Percentiles rank a stretch among this genome's conserved stretches.
phyloP scores from a whole-genome alignment of 2,888 invertebrate species.

The Tachina grossa region DNA sequence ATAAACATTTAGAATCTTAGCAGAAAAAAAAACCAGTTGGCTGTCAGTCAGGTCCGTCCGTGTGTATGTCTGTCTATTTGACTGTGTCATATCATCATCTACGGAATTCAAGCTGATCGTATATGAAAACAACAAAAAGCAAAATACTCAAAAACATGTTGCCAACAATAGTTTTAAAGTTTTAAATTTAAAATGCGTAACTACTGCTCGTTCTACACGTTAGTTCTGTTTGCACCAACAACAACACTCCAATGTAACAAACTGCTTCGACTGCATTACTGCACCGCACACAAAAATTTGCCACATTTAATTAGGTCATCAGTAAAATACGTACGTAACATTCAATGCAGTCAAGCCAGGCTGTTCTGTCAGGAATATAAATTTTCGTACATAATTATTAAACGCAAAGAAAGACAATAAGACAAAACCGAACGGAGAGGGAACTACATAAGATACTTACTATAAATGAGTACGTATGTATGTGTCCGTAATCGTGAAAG shows the following conservation, averaged over 20 bases:
- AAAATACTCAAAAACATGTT: slow-evolving; percentile 35
- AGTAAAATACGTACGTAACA: slow-evolving; percentile 26
- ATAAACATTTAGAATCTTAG: slow-evolving; percentile 9
- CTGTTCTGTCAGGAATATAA: slow-evolving; percentile 59
- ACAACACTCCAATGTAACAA: slow-evolving; percentile 6
- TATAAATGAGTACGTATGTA: too few relatives aligned
- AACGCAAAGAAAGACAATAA: background rate
- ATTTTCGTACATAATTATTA: slow-evolving; percentile 28
- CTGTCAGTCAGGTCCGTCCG: background rate
- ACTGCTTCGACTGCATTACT: slow-evolving; percentile 12
- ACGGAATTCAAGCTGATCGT: slow-evolving; percentile 36
- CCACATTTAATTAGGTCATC: slow-evolving; percentile 69
- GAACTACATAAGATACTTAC: background rate
- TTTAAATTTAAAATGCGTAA: slow-evolving; percentile 55
- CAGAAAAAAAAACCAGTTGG: slow-evolving; percentile 54
- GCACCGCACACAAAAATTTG: slow-evolving; percentile 43
- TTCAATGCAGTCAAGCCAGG: slow-evolving; percentile 33
- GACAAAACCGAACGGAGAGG: background rate
- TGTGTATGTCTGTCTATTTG: background rate
- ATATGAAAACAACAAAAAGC: background rate
- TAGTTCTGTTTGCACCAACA: background rate
- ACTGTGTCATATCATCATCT: background rate
- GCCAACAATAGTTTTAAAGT: slow-evolving; percentile 37
- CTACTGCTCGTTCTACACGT: slow-evolving; percentile 2
- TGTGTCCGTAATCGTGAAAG: too few relatives aligned